Evolutionary conservation across 2,888 invertebrate species (phyloP), one percentile per base, ranked within the genome.

Genomic region (Noctua janthe): DNA sequence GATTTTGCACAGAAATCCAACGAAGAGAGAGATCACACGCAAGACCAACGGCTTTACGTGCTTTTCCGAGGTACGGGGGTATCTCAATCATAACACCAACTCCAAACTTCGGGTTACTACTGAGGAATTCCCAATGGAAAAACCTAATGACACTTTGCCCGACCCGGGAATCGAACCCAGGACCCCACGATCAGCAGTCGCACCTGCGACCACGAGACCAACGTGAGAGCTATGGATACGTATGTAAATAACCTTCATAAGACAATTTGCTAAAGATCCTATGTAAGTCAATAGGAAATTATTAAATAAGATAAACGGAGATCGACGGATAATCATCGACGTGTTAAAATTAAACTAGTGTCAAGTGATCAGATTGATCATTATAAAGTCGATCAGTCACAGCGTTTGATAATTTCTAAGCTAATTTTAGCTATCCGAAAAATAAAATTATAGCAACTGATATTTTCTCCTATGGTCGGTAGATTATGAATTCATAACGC

Each of bases 161-260:
- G 15, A 47, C 15, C n/a, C 47, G 47, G 69, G 47, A 67, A 10
- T 69, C 69, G 47, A 69, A 69, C 47, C 15, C 17, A 29, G 69
- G 17, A 17, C 47, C 8, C 4, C 69, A 69, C 8, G 47, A n/a
- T 15, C 15, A 13, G n/a, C 69, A 69, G 47, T 47, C 15, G 47
- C 17, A 10, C n/a, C 29, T 47, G 10, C 4, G 0, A 17, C 69
- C 47, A 17, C 47, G 10, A 47, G 47, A 47, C 69, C n/a, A 69
- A 47, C 2, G 47, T n/a, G 17, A 17, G n/a, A 17, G 15, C 7
- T 47, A 47, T 3, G n/a, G 0, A 1, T n/a, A 4, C 1, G 0
- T 10, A 17, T 8, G 4, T 17, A 69, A 69, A 69, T n/a, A 69
- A n/a, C 15, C 17, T n/a, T n/a, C 69, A n/a, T n/a, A 8, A 7